phyloP scores from a whole-genome alignment of 1,140 invertebrate genomes.

The Microplitis demolitor region DNA sequence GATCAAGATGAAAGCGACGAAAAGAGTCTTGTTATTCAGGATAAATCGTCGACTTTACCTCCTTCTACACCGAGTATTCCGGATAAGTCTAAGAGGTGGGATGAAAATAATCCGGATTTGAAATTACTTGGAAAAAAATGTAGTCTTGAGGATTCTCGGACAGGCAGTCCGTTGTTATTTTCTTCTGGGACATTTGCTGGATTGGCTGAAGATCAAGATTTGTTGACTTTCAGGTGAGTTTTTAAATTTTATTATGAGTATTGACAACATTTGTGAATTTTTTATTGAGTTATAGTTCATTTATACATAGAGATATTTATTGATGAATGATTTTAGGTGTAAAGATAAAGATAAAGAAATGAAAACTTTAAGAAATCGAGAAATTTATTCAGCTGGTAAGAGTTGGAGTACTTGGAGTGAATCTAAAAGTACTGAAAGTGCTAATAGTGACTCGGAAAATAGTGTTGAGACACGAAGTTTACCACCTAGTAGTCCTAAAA shows the following conservation, averaged over 20 bases:
- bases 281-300: not conserved
- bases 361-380: conserved; percentile 47
- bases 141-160: conserved; percentile 47
- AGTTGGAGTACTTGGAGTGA: conserved; percentile 49
- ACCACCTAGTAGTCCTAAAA: conserved; percentile 47
- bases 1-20: conserved; percentile 51
- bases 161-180: conserved; percentile 48
- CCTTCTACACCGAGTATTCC: conserved; percentile 4
- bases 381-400: conserved; percentile 45
- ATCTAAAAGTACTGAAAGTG: conserved; percentile 45
- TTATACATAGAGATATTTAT: not conserved
- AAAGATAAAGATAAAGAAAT: conserved; percentile 43
- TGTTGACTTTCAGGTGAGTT: conserved; percentile 46
- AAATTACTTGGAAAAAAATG: conserved; percentile 54
- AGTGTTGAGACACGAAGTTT: conserved; percentile 53
- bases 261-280: not conserved
- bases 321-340: conserved; percentile 29
- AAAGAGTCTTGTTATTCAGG: conserved; percentile 11
- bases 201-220: conserved; percentile 53
- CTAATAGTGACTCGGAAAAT: conserved; percentile 47
- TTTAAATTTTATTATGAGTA: not conserved
- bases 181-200: conserved; percentile 42
- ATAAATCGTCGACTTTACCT: not conserved
- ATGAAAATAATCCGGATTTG: conserved; percentile 35
- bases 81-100: conserved; percentile 28